A percentile compares a stretch with the other conserved stretches of the same genome.
These are phyloP conservation scores for Chironomus riparius DNA, from an alignment of 2,888 invertebrate species.

Conservation along the genomic window DNA sequence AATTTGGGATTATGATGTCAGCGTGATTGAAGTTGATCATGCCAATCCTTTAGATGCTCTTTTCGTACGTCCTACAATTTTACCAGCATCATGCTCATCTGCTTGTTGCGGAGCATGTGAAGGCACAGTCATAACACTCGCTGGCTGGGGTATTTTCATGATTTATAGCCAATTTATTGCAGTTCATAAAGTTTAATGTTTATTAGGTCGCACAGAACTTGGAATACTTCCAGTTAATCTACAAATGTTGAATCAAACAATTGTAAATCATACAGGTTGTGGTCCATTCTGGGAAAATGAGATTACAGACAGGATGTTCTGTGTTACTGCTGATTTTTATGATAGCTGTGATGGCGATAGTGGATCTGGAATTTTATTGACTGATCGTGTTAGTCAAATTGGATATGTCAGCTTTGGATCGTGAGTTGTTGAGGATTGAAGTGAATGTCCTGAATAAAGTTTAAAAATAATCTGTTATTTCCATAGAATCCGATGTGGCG, in stretches of 20 bases:
- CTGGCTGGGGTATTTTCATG: background rate
- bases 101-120: slow-evolving; percentile 11
- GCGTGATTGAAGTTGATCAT: background rate
- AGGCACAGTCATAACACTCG: background rate
- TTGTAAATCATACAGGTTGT: background rate
- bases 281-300: background rate
- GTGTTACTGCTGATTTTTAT: slow-evolving; percentile 5
- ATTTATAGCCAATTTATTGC: background rate
- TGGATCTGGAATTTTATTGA: background rate
- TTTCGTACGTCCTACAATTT: background rate
- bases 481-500: background rate
- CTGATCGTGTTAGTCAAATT: background rate
- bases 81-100: background rate
- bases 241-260: background rate
- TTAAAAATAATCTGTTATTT: no score
- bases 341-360: background rate
- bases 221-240: slow-evolving; percentile 8
- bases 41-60: background rate
- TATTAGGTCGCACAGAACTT: background rate
- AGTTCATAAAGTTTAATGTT: background rate
- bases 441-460: no score
- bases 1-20: slow-evolving; percentile 7
- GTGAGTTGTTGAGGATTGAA: background rate
- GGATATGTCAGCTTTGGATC: slow-evolving; percentile 5
- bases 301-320: slow-evolving; percentile 9